phyloP scores from a whole-genome alignment of 2,113 vertebrate species.

The Athene cunicularia region DNA sequence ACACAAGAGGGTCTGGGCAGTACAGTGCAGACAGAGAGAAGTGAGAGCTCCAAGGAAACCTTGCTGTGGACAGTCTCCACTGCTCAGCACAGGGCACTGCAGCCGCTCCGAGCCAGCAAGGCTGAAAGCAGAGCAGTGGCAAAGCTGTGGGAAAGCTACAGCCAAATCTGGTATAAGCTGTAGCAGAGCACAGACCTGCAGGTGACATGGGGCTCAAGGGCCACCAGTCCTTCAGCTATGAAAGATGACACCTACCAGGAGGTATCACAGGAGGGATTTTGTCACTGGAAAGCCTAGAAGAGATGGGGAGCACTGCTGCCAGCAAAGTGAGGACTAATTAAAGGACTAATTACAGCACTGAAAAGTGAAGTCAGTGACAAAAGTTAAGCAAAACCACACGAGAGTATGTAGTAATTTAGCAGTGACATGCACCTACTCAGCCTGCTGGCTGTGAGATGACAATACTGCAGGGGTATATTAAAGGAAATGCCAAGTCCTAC shows the following conservation, averaged over 20 bases:
- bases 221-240: neutral
- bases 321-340: neutral
- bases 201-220: neutral
- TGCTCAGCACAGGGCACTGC: neutral
- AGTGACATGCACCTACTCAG: neutral
- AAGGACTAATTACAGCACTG: neutral
- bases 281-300: neutral
- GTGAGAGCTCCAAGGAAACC: neutral
- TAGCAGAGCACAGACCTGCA: neutral
- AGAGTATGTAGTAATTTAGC: neutral
- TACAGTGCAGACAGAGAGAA: fast-evolving
- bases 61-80: neutral
- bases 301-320: neutral
- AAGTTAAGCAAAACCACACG: neutral
- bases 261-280: neutral
- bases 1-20: neutral
- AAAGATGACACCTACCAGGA: neutral
- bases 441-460: neutral
- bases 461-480: neutral
- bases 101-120: neutral
- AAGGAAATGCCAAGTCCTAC: neutral
- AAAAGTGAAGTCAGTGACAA: neutral
- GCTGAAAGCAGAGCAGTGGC: neutral
- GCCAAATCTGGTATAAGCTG: neutral
- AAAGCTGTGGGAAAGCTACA: neutral